Base-by-base conservation (phyloP, 2,797 vertebrate genomes). In the Hypotaenidia okinawae region DNA sequence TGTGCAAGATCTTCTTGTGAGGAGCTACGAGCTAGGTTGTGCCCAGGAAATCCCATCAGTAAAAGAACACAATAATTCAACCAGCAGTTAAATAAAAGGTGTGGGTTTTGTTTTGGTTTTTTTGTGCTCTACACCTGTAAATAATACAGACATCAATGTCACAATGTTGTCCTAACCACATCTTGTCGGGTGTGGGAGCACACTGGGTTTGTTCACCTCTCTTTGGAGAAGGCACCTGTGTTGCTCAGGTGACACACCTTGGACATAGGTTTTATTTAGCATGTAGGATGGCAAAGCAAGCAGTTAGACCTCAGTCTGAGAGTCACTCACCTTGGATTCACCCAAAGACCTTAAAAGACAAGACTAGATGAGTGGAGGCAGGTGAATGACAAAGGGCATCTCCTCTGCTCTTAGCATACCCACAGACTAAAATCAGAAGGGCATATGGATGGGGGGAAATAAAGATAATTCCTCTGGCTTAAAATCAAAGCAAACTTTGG, bases 361-460 rank as follows among this genome's bases (percentile, higher is more conserved):
- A 15, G n/a, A n/a, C 14, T 51, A 35, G 5, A 19, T 77, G 57
- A 74, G 16, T 27, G 27, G 19, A 69, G 14, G 7, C 9, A 85
- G 13, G 12, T 0, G 3, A 63, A 54, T 0, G 7, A 37, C 9
- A 62, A 78, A 33, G 6, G 3, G 2, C 5, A 21, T 13, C 13
- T 78, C 5, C 45, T 62, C 37, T 79, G 19, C 35, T 52, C 15
- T 35, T 4, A 0, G 3, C 23, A 82, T 77, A 59, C 13, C 7
- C 15, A 5, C 6, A 39, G 16, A 82, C 2, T 13, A 39, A 66
- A 91, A 90, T 4, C 4, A 63, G 41, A 87, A 83, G 8, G 22
- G 7, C 5, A 73, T 3, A 37, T 1, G 18, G 7, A 27, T 17
- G 24, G n/a, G 23, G 0, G 69, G 57, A 82, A 84, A 61, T 69